Percentiles rank a stretch among this genome's conserved stretches.
Conservation (phyloP, 2,797 vertebrate genomes). For the Caiman crocodilus region DNA sequence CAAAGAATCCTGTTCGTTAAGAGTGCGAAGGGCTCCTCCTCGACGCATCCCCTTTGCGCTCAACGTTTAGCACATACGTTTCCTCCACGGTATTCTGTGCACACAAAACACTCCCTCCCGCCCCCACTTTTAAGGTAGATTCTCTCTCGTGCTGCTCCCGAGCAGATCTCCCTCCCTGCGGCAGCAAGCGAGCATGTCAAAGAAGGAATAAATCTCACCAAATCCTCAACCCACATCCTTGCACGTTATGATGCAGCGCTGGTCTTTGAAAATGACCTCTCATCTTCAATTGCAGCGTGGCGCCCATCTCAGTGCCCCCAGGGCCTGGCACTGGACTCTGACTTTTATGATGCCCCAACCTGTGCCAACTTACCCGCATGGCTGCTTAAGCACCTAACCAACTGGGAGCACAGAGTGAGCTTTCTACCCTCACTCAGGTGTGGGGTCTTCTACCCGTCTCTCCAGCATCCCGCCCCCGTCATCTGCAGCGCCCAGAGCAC, state of each 20-base stretch:
- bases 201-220: not conserved
- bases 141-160: not conserved
- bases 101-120: not conserved
- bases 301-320: not conserved
- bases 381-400: not conserved
- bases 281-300: not conserved
- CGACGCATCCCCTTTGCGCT: not conserved
- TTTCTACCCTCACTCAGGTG: not conserved
- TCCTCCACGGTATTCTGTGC: not conserved
- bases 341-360: not conserved
- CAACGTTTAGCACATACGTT: not conserved
- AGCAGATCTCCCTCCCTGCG: not conserved
- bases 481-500: not conserved
- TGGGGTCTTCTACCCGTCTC: not conserved
- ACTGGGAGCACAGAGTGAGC: not conserved
- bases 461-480: not conserved
- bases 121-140: not conserved
- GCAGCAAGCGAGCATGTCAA: not conserved
- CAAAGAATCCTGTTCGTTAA: not conserved
- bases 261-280: not conserved
- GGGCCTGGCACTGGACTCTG: not conserved
- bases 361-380: not conserved
- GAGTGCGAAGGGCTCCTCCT: not conserved
- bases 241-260: not conserved
- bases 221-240: not conserved